Evolutionary conservation across 2,113 vertebrate species (phyloP).

Genomic region (Phrynocephalus versicolor): DNA sequence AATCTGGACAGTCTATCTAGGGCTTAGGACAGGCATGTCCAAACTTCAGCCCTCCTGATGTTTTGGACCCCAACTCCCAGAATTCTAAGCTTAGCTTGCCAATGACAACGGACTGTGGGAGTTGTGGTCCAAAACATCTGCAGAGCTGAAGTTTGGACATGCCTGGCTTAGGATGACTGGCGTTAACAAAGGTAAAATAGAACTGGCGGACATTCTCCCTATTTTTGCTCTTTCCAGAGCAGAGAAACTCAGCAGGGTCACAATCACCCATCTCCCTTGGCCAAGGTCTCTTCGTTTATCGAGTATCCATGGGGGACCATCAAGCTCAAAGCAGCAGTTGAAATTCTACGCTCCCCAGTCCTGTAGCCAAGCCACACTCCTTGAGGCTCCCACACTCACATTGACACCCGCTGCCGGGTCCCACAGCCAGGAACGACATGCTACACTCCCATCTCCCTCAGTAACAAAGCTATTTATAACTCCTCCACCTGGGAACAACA

Average conservation of each 20-base stretch:
- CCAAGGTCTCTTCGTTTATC: not conserved
- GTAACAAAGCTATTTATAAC: conserved; percentile 67
- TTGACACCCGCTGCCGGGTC: not conserved
- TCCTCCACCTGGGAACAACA: conserved; percentile 45
- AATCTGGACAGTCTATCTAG: not conserved
- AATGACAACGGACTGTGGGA: too few species aligned
- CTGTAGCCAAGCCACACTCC: not conserved
- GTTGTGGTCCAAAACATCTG: too few species aligned
- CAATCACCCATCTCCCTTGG: not conserved
- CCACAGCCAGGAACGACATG: conserved; percentile 13
- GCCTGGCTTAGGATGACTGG: not conserved
- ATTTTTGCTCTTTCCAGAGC: not conserved
- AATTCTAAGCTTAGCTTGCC: too few species aligned
- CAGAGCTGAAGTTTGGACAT: too few species aligned
- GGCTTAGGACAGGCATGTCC: too few species aligned
- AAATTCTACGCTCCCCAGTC: not conserved
- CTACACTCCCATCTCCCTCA: conserved; percentile 13
- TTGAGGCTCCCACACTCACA: not conserved
- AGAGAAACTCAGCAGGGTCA: not conserved
- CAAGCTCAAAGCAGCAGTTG: not conserved
- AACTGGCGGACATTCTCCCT: too few species aligned
- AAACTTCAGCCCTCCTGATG: too few species aligned
- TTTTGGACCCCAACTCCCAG: too few species aligned
- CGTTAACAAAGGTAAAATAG: not conserved
- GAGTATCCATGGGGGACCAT: not conserved